A percentile compares a stretch with the other conserved stretches of the same genome.
phyloP scores from a whole-genome alignment of 1,140 invertebrate genomes.

The Anoplolepis gracilipes region DNA sequence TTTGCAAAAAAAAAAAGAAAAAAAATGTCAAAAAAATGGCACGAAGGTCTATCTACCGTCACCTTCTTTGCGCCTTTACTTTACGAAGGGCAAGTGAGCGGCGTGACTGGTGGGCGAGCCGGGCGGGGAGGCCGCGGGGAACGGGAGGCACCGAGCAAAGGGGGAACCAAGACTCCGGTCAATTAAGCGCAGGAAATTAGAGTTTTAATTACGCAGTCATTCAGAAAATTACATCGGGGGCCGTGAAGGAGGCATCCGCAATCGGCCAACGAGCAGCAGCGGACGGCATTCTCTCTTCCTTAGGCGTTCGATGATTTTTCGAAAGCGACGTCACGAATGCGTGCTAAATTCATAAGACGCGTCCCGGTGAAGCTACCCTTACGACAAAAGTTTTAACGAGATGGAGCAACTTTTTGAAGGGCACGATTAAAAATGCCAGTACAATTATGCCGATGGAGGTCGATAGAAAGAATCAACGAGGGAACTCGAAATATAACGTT shows the following conservation, averaged over 20 bases:
- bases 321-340: slow-evolving; percentile 15
- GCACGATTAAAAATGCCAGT: slow-evolving; percentile 25
- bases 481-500: slow-evolving; percentile 2
- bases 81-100: slow-evolving; percentile 59
- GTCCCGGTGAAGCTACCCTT: too few species aligned
- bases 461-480: not conserved
- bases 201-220: slow-evolving; percentile 87
- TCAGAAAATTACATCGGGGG: slow-evolving; percentile 86
- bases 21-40: not conserved
- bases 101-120: slow-evolving; percentile 56
- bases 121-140: slow-evolving; percentile 28
- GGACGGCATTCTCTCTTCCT: slow-evolving; percentile 43
- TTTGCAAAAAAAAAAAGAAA: too few species aligned
- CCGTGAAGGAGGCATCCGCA: slow-evolving; percentile 77
- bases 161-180: slow-evolving; percentile 84
- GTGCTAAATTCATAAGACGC: slow-evolving; percentile 2
- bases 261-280: slow-evolving; percentile 66
- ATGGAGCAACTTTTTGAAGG: not conserved
- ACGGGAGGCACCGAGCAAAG: slow-evolving; percentile 64
- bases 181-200: slow-evolving; percentile 87
- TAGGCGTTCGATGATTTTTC: slow-evolving; percentile 58
- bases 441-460: slow-evolving; percentile 3
- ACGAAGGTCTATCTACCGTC: slow-evolving; percentile 31
- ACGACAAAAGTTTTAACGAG: not conserved
- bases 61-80: slow-evolving; percentile 47